These are phyloP conservation scores for Sminthurides aquaticus DNA, from an alignment of 2,888 invertebrate genomes.

Conservation along the genomic window DNA sequence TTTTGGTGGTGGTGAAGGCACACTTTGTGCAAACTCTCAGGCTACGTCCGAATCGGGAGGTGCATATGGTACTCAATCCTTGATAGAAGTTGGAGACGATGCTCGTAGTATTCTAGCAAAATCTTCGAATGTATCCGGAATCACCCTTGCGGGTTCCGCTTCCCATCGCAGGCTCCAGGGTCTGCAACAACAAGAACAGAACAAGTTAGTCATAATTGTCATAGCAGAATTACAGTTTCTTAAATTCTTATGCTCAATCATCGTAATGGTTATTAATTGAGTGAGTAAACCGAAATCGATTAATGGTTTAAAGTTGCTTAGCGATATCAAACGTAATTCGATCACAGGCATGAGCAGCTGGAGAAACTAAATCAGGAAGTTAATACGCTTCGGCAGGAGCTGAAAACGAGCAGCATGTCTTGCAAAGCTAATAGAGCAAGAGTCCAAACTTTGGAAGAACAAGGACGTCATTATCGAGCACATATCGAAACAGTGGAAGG, in stretches of 20 bases:
- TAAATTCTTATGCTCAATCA: neutral
- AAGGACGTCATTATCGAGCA: slow-evolving; percentile 54
- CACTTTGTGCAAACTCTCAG: neutral
- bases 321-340: too few relatives aligned
- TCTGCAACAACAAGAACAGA: neutral
- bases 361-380: slow-evolving; percentile 58
- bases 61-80: neutral
- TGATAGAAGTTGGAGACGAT: neutral
- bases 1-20: slow-evolving; percentile 17
- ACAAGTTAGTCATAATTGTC: neutral
- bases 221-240: neutral
- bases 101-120: neutral
- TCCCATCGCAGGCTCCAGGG: neutral
- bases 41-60: neutral
- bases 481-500: slow-evolving; percentile 57
- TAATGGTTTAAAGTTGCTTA: too few relatives aligned
- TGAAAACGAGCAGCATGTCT: slow-evolving; percentile 51
- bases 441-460: slow-evolving; percentile 61
- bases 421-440: slow-evolving; percentile 53
- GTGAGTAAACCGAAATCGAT: too few relatives aligned
- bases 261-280: too few relatives aligned
- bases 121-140: neutral
- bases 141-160: neutral
- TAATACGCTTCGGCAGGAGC: slow-evolving; percentile 51
- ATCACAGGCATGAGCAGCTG: slow-evolving; percentile 52